phyloP scores from a whole-genome alignment of 2,797 vertebrate genomes.

The Nannoperca obscura region DNA sequence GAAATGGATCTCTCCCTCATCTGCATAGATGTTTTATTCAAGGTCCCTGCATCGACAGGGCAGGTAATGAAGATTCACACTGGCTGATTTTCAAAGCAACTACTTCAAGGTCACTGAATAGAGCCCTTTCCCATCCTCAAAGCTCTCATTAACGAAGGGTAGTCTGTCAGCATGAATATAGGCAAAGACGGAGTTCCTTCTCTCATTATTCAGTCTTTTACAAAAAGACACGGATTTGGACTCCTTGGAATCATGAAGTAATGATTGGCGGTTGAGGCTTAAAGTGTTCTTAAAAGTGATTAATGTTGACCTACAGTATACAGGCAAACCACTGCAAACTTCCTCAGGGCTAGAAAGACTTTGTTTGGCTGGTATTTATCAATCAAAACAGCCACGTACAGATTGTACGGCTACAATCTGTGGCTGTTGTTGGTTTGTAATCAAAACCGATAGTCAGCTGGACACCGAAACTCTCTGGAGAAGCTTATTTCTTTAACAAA shows the following conservation, averaged over 20 bases:
- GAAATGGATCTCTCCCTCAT: slow-evolving; percentile 67
- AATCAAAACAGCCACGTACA: slow-evolving; percentile 13
- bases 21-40: slow-evolving; percentile 80
- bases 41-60: slow-evolving; percentile 75
- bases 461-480: neutral
- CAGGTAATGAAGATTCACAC: slow-evolving; percentile 80
- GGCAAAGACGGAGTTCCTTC: slow-evolving; percentile 31
- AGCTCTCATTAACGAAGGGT: slow-evolving; percentile 52
- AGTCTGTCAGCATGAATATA: slow-evolving; percentile 42
- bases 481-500: slow-evolving; percentile 13
- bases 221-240: slow-evolving; percentile 22
- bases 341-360: slow-evolving; percentile 7
- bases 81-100: slow-evolving; percentile 77
- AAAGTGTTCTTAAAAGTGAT: slow-evolving; percentile 43
- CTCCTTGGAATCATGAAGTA: slow-evolving; percentile 34
- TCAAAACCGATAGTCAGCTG: slow-evolving; percentile 27
- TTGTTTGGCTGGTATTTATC: slow-evolving; percentile 21
- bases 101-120: slow-evolving; percentile 69
- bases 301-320: slow-evolving; percentile 20
- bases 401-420: neutral
- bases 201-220: slow-evolving; percentile 14
- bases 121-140: slow-evolving; percentile 53
- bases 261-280: slow-evolving; percentile 32
- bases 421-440: slow-evolving; percentile 12
- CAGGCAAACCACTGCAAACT: slow-evolving; percentile 26